phyloP scores from a whole-genome alignment of 2,888 invertebrate genomes.

The Tachina grossa region DNA sequence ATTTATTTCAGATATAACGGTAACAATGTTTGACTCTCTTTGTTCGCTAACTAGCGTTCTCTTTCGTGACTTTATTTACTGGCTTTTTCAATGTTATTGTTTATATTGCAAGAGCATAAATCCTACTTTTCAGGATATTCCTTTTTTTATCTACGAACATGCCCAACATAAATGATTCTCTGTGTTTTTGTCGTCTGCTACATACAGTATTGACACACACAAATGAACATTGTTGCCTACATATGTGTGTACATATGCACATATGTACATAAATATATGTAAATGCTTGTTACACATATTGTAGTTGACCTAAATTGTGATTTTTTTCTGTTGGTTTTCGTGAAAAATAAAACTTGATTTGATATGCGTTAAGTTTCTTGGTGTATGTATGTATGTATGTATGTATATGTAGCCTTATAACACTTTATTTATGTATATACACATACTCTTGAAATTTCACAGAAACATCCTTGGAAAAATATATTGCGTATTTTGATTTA shows the following conservation, averaged over 20 bases:
- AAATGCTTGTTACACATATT: conserved; percentile 8
- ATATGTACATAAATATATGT: background rate
- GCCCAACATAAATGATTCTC: conserved; percentile 48
- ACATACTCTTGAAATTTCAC: conserved; percentile 48
- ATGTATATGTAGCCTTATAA: conserved; percentile 4
- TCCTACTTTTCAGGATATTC: background rate
- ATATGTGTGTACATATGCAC: too few species aligned
- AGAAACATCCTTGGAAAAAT: conserved; percentile 50
- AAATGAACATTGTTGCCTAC: too few species aligned
- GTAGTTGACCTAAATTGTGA: conserved; percentile 65
- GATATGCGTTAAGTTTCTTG: too few species aligned
- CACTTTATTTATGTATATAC: conserved; percentile 7
- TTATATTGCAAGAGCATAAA: conserved; percentile 24
- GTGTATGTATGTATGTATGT: background rate
- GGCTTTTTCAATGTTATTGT: conserved; percentile 16
- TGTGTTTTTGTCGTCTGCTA: background rate
- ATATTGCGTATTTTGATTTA: background rate
- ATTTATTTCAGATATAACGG: background rate
- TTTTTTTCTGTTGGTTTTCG: conserved; percentile 28
- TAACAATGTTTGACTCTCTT: background rate
- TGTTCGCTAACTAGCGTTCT: background rate
- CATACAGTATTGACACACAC: background rate
- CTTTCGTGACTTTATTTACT: background rate
- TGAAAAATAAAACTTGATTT: too few species aligned
- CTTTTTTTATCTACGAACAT: conserved; percentile 1